phyloP scores from a whole-genome alignment of 2,888 invertebrate genomes.

The Nasonia oneida region DNA sequence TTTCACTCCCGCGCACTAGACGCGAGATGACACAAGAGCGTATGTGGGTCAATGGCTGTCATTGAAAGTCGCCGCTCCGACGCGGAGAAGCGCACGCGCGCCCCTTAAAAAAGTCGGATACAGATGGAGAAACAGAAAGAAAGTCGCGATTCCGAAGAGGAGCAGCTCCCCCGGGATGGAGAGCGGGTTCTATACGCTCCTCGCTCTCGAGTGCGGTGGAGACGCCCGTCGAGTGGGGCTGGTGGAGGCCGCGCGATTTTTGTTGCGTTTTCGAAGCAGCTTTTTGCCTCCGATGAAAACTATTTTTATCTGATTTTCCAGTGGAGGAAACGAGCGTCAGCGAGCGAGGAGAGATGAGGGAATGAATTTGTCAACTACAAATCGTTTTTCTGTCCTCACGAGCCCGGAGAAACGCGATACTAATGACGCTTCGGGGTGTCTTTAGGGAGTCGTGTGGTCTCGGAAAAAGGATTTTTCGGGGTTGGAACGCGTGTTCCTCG shows the following conservation, averaged over 20 bases:
- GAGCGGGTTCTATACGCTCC: background rate
- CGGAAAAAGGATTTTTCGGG: conserved; percentile 27
- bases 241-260: background rate
- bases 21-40: conserved; percentile 4
- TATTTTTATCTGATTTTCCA: conserved; percentile 31
- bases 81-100: background rate
- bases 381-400: conserved; percentile 45
- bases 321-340: no score
- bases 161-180: background rate
- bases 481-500: conserved; percentile 19
- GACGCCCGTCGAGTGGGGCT: conserved; percentile 4
- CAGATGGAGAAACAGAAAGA: conserved; percentile 13
- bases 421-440: conserved; percentile 55
- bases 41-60: conserved; percentile 57
- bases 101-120: background rate
- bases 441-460: conserved; percentile 50
- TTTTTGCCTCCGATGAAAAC: background rate
- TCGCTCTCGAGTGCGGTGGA: conserved; percentile 15
- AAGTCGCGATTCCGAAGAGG: conserved; percentile 35
- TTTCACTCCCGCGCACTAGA: background rate
- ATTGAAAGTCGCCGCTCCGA: conserved; percentile 41
- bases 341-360: background rate
- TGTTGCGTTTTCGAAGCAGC: background rate
- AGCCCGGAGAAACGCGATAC: conserved; percentile 53
- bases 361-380: conserved; percentile 60